Evolutionary conservation across 2,113 vertebrate species (phyloP).

Genomic region (Aptenodytes forsteri): DNA sequence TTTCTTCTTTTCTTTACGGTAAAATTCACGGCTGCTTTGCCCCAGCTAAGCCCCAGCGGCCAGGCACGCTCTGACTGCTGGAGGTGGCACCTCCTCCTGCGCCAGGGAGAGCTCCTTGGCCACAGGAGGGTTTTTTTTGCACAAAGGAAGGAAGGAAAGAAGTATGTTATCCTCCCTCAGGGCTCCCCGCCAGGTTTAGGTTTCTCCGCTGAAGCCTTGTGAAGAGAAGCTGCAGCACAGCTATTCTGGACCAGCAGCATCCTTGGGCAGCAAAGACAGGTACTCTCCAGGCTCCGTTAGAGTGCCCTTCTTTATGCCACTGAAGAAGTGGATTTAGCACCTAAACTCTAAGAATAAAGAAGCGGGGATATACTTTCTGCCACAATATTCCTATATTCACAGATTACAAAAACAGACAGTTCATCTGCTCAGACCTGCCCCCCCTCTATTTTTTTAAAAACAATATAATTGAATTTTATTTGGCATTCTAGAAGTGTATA

Average conservation of each 20-base stretch:
- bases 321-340: neutral
- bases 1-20: neutral
- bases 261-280: neutral
- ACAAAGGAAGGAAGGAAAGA: neutral
- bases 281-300: neutral
- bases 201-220: neutral
- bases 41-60: neutral
- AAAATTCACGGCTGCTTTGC: neutral
- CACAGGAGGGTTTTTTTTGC: neutral
- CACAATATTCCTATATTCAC: neutral
- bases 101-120: neutral
- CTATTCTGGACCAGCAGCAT: neutral
- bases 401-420: neutral
- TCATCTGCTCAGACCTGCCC: neutral
- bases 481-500: neutral
- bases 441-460: neutral
- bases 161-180: rapidly evolving
- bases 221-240: neutral
- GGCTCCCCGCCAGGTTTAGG: neutral
- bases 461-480: neutral
- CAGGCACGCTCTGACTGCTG: neutral
- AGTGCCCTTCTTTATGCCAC: neutral
- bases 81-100: neutral
- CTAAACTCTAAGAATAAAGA: neutral
- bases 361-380: neutral